Evolutionary conservation across 2,888 invertebrate species (phyloP).

Genomic region (Tetanocera ferruginea): DNA sequence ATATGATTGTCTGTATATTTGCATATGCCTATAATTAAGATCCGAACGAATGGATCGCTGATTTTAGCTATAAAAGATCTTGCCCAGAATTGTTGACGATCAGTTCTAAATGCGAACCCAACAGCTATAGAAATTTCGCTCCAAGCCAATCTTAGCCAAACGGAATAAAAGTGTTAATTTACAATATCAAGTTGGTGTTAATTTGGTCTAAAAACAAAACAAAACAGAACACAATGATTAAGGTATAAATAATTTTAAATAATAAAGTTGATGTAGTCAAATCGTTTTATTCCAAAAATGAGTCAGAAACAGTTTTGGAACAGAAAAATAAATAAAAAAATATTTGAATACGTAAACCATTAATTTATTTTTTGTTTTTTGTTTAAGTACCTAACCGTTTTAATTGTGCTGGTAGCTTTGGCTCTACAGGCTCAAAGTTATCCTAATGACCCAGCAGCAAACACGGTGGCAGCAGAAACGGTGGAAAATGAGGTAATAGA

Average conservation of each 20-base stretch:
- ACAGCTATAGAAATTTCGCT: background rate
- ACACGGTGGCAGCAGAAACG: background rate
- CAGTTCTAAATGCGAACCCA: slow-evolving; percentile 33
- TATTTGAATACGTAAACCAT: background rate
- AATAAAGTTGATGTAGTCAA: background rate
- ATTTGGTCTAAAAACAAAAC: slow-evolving; percentile 31
- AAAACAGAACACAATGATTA: slow-evolving; percentile 23
- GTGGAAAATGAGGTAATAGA: background rate
- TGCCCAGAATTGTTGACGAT: background rate
- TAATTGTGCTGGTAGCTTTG: background rate
- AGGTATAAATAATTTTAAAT: slow-evolving; percentile 19
- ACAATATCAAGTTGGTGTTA: slow-evolving; percentile 19
- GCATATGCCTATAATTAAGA: background rate
- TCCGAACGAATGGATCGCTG: background rate
- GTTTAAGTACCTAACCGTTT: slow-evolving; percentile 1
- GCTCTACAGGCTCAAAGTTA: background rate
- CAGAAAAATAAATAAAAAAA: background rate
- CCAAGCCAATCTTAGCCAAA: background rate
- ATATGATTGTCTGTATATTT: slow-evolving; percentile 4
- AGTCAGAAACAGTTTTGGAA: background rate
- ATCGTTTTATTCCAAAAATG: too few relatives aligned
- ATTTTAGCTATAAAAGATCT: slow-evolving; percentile 41
- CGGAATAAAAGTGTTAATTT: slow-evolving; percentile 23
- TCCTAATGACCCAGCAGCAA: background rate
- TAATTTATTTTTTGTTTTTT: background rate